Conservation (phyloP, 2,797 vertebrate species). For the Nothura maculosa region DNA sequence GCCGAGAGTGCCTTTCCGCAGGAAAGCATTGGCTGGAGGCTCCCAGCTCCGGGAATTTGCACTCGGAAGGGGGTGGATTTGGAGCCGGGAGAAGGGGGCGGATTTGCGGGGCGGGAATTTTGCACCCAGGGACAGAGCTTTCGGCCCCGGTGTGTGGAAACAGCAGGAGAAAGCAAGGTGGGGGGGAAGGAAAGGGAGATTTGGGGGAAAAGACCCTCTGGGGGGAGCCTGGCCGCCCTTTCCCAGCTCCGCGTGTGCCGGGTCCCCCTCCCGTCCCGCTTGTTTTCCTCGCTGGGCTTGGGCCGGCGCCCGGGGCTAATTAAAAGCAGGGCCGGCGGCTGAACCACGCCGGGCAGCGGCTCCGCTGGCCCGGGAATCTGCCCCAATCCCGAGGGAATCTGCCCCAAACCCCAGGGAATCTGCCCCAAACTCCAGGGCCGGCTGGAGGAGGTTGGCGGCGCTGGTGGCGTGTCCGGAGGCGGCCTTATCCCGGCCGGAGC, state of each 20-base stretch:
- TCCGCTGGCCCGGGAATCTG: too few species aligned
- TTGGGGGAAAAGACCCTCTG: background rate
- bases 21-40: slow-evolving; percentile 7
- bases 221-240: background rate
- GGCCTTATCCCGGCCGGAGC: too few species aligned
- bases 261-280: too few species aligned
- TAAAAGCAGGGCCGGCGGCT: background rate
- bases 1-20: background rate
- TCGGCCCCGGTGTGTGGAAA: background rate
- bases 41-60: slow-evolving; percentile 21
- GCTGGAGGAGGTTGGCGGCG: too few species aligned
- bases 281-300: background rate
- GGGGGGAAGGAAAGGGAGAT: background rate
- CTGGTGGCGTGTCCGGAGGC: too few species aligned
- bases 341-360: too few species aligned
- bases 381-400: too few species aligned
- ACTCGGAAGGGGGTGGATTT: background rate
- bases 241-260: too few species aligned
- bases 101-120: background rate
- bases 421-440: too few species aligned
- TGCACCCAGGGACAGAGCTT: background rate
- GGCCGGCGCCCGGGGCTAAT: background rate
- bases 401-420: too few species aligned
- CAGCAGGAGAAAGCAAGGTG: background rate
- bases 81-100: background rate